These are phyloP conservation scores for Drosophila robusta DNA, from an alignment of 2,888 invertebrate species.

Conservation along the genomic window DNA sequence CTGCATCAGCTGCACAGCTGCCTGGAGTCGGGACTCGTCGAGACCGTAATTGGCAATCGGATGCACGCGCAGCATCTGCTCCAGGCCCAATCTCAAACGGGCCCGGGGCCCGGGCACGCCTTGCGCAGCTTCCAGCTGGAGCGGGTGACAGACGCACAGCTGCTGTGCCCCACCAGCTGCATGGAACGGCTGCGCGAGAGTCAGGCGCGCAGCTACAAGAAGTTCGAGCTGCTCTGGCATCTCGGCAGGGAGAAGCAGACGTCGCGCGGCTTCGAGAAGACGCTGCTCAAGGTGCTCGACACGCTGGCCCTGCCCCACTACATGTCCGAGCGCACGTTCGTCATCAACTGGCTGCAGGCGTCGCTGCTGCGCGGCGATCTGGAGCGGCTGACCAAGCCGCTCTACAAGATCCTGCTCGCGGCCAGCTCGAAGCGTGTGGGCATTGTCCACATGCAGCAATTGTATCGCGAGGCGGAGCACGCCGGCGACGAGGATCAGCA, in stretches of 20 bases:
- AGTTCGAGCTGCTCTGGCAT: constrained; percentile 89
- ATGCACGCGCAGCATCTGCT: constrained; percentile 83
- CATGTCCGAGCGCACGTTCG: constrained; percentile 86
- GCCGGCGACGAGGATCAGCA: constrained; percentile 73
- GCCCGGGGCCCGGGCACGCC: constrained; percentile 31
- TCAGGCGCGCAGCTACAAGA: constrained; percentile 84
- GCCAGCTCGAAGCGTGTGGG: constrained; percentile 93
- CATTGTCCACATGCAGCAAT: constrained; percentile 90
- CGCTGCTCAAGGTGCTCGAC: constrained; percentile 88
- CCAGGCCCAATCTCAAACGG: constrained; percentile 63
- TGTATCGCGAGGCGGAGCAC: constrained; percentile 85
- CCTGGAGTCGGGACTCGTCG: constrained; percentile 88
- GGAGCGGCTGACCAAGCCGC: constrained; percentile 91
- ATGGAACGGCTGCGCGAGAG: constrained; percentile 82
- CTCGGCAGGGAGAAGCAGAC: constrained; percentile 89
- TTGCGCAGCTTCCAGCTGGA: constrained; percentile 82
- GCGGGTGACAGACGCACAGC: constrained; percentile 82
- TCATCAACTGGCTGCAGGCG: constrained; percentile 91
- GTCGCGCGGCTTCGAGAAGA: constrained; percentile 86
- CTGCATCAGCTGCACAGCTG: constrained; percentile 92
- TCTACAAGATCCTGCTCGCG: constrained; percentile 90
- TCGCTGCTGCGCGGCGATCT: constrained; percentile 91
- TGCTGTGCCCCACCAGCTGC: constrained; percentile 81
- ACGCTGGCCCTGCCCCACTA: constrained; percentile 83
- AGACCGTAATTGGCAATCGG: constrained; percentile 88